Percentiles rank a stretch among this genome's conserved stretches.
Evolutionary conservation across 2,113 vertebrate genomes (phyloP).

Genomic region (Holacanthus passer): DNA sequence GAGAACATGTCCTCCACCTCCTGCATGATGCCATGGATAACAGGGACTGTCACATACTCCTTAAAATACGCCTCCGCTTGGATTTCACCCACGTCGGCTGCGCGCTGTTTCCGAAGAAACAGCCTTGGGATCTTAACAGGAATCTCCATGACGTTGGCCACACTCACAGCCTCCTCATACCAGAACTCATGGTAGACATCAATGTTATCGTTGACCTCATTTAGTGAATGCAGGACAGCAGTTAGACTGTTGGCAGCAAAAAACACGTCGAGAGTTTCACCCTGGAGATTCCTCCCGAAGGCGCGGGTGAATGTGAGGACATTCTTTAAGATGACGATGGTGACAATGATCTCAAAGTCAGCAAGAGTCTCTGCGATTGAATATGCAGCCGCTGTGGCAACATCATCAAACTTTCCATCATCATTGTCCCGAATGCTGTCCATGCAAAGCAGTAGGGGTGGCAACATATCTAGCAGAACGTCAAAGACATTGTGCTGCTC

Average conservation of each 20-base stretch:
- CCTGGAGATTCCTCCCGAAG: slow-evolving; percentile 92
- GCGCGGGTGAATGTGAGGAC: slow-evolving; percentile 91
- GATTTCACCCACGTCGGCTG: slow-evolving; percentile 82
- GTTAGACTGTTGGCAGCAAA: slow-evolving; percentile 92
- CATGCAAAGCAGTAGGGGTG: slow-evolving; percentile 89
- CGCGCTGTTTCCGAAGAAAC: slow-evolving; percentile 85
- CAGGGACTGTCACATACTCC: slow-evolving; percentile 89
- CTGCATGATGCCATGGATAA: slow-evolving; percentile 90
- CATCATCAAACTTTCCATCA: slow-evolving; percentile 77
- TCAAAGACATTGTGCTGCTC: slow-evolving; percentile 90
- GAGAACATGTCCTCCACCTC: slow-evolving; percentile 94
- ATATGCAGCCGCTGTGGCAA: slow-evolving; percentile 78
- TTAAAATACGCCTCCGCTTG: slow-evolving; percentile 91
- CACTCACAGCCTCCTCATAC: slow-evolving; percentile 91
- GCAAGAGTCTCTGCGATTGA: slow-evolving; percentile 87
- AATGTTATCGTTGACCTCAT: slow-evolving; percentile 94
- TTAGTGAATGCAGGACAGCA: slow-evolving; percentile 91
- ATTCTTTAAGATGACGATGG: slow-evolving; percentile 90
- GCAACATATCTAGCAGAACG: slow-evolving; percentile 88
- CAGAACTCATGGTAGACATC: slow-evolving; percentile 98
- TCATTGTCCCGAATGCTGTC: slow-evolving; percentile 85
- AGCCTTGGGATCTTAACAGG: slow-evolving; percentile 88
- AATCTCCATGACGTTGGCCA: slow-evolving; percentile 87
- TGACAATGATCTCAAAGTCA: slow-evolving; percentile 92
- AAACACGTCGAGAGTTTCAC: slow-evolving; percentile 89